Evolutionary conservation across 2,797 vertebrate species (phyloP).

Genomic region (Alcedo atthis): DNA sequence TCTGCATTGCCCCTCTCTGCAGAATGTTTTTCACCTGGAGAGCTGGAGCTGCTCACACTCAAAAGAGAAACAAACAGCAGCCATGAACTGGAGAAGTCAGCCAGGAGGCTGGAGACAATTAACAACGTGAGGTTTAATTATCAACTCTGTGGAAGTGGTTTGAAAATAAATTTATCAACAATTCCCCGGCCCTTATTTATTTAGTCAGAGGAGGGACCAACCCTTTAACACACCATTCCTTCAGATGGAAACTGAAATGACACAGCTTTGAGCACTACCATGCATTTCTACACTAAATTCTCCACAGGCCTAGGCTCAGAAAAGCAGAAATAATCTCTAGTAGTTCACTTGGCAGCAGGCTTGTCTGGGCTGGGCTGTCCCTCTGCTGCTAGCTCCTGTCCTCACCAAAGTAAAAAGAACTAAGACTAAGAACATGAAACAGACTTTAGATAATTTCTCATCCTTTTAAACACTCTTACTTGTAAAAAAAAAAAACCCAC

Average conservation of each 20-base stretch:
- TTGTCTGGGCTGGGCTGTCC: fast-evolving
- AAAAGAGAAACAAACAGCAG: background rate
- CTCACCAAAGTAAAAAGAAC: background rate
- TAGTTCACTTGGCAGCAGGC: background rate
- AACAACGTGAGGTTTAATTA: background rate
- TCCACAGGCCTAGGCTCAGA: background rate
- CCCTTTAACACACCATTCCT: background rate
- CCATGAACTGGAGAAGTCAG: background rate
- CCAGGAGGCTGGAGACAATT: background rate
- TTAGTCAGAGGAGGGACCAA: background rate
- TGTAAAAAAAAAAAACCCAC: background rate
- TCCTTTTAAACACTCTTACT: background rate
- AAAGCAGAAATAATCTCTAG: background rate
- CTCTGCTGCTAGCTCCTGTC: background rate
- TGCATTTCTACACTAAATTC: background rate
- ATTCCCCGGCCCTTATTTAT: background rate
- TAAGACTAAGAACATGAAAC: background rate
- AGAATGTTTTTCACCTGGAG: background rate
- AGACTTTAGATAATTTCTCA: background rate
- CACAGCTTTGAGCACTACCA: background rate
- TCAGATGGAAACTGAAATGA: background rate
- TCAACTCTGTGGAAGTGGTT: background rate
- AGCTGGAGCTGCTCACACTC: background rate
- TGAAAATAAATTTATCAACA: background rate
- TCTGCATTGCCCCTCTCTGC: background rate